Evolutionary conservation across 2,113 vertebrate genomes (phyloP).

Genomic region (Limnothrissa miodon): DNA sequence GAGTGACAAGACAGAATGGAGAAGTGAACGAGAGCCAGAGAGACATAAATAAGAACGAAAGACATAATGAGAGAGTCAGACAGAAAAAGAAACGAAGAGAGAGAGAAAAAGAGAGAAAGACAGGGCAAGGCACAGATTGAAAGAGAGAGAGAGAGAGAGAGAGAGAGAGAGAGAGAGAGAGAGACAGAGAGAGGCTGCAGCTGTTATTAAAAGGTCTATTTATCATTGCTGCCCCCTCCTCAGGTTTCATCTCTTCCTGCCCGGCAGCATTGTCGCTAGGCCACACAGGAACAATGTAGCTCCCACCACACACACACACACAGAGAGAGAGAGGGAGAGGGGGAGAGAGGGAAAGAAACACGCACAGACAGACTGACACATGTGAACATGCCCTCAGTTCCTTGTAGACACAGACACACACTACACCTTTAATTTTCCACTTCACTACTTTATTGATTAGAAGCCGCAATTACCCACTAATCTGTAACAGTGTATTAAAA

Average conservation of each 20-base stretch:
- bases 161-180: constrained; percentile 40
- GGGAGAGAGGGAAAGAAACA: too few species aligned
- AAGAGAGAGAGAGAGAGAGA: neutral
- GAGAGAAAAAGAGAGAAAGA: neutral
- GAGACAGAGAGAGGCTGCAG: constrained; percentile 68
- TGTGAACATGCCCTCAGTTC: constrained; percentile 38
- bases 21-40: neutral
- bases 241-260: constrained; percentile 63
- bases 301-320: constrained; percentile 43
- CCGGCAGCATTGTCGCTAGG: constrained; percentile 70
- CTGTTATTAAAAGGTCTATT: constrained; percentile 84
- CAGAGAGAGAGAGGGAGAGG: neutral
- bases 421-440: constrained; percentile 78
- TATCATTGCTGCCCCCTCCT: constrained; percentile 79
- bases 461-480: constrained; percentile 76
- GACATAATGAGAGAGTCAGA: neutral
- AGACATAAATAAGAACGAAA: neutral
- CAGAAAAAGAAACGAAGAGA: neutral
- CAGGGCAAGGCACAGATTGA: neutral
- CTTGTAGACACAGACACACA: constrained; percentile 17
- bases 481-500: constrained; percentile 78
- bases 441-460: constrained; percentile 78
- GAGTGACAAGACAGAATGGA: neutral
- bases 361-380: constrained; percentile 1
- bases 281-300: constrained; percentile 71